A percentile compares a stretch with the other conserved stretches of the same genome.
These are phyloP conservation scores for Periophthalmus modestus DNA, from an alignment of 2,113 vertebrate genomes.

Conservation along the genomic window DNA sequence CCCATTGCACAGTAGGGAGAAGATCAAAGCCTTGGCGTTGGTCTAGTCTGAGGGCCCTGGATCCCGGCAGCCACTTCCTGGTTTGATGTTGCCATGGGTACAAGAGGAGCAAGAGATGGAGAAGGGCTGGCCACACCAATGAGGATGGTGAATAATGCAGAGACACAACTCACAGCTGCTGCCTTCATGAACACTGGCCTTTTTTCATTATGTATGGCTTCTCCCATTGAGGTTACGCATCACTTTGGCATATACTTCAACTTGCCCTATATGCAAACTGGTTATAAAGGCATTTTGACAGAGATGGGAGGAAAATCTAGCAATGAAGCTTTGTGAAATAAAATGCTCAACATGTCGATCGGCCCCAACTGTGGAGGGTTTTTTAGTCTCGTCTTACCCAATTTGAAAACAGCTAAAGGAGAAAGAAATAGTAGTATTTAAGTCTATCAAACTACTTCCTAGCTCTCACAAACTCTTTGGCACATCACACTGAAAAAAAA, in stretches of 20 bases:
- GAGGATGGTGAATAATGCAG: conserved; percentile 68
- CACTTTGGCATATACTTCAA: conserved; percentile 29
- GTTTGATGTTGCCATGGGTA: conserved; percentile 60
- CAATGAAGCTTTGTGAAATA: neutral
- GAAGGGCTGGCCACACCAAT: conserved; percentile 48
- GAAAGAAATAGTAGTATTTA: neutral
- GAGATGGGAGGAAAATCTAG: neutral
- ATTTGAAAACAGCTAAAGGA: neutral
- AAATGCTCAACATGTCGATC: no score
- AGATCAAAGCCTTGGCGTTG: conserved; percentile 63
- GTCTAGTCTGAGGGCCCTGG: conserved; percentile 48
- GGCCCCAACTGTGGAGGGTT: no score
- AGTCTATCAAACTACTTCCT: neutral
- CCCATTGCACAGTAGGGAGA: conserved; percentile 26
- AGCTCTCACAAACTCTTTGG: no score
- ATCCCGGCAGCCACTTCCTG: conserved; percentile 41
- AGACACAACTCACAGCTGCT: conserved; percentile 53
- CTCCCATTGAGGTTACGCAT: conserved; percentile 49
- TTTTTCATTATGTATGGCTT: conserved; percentile 65
- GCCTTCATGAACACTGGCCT: conserved; percentile 38
- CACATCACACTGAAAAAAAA: neutral
- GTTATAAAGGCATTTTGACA: conserved; percentile 10
- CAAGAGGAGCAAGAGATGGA: conserved; percentile 31
- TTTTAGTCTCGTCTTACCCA: neutral
- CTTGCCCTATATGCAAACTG: conserved; percentile 30